phyloP scores from a whole-genome alignment of 2,797 vertebrate species.

The Linurgus olivaceus region DNA sequence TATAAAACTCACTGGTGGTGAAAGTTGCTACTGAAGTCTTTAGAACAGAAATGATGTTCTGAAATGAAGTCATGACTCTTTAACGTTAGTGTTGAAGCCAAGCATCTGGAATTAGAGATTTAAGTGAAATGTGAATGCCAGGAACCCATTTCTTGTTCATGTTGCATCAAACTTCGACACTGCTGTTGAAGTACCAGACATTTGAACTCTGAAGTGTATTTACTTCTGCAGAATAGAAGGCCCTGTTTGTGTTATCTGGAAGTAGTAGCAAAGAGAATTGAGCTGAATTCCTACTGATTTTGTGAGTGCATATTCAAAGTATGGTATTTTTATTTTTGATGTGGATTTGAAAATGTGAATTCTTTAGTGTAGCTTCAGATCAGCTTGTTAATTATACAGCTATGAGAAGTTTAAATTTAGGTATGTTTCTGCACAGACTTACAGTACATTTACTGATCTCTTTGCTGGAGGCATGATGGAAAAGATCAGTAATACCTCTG shows the following conservation, averaged over 20 bases:
- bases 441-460: not conserved
- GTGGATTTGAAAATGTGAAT: slow-evolving; percentile 17
- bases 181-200: not conserved
- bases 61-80: slow-evolving; percentile 7
- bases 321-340: slow-evolving; percentile 12
- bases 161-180: not conserved
- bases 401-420: not conserved
- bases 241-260: not conserved
- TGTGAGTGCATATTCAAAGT: not conserved
- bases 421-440: not conserved
- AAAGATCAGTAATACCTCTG: not conserved
- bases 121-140: not conserved
- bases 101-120: slow-evolving; percentile 14
- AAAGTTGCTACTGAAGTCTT: not conserved
- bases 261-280: not conserved
- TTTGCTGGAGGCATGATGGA: not conserved
- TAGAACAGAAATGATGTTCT: slow-evolving; percentile 23
- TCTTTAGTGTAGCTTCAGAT: not conserved
- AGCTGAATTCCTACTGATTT: not conserved
- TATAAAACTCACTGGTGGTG: not conserved
- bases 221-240: not conserved
- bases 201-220: not conserved
- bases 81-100: not conserved
- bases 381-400: not conserved
- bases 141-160: not conserved